Percentiles rank a stretch among this genome's conserved stretches.
Evolutionary conservation across 2,113 vertebrate genomes (phyloP).

Genomic region (Tachysurus vachellii): DNA sequence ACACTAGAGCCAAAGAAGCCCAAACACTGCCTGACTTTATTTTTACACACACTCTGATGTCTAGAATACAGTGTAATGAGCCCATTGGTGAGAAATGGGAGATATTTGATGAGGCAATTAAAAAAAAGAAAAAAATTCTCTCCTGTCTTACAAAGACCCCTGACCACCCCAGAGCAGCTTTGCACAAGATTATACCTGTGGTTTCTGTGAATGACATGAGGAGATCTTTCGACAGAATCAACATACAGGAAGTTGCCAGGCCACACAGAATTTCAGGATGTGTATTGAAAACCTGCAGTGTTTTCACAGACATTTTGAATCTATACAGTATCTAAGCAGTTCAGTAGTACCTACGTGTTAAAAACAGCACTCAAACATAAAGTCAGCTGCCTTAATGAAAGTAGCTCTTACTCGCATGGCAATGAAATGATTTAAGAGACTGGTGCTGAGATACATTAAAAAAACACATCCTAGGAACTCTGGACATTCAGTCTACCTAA

Average conservation of each 20-base stretch:
- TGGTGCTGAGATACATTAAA: background rate
- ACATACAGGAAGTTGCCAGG: background rate
- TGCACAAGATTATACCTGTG: background rate
- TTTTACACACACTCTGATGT: constrained; percentile 13
- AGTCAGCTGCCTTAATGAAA: background rate
- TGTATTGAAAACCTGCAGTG: background rate
- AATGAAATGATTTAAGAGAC: background rate
- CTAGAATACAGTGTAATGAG: background rate
- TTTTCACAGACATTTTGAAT: background rate
- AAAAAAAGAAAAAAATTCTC: background rate
- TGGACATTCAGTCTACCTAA: background rate
- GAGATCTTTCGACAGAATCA: background rate
- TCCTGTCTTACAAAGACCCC: background rate
- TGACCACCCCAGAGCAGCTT: background rate
- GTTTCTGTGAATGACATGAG: background rate
- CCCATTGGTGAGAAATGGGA: background rate
- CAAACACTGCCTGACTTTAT: constrained; percentile 1
- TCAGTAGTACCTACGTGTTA: background rate
- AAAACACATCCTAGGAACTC: background rate
- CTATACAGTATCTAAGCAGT: background rate
- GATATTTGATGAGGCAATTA: background rate
- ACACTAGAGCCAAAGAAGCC: constrained; percentile 35
- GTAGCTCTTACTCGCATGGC: background rate
- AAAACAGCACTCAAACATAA: background rate
- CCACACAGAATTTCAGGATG: background rate